These are phyloP conservation scores for Zaprionus obscuricornis DNA, from an alignment of 2,888 invertebrate species.

Conservation along the genomic window DNA sequence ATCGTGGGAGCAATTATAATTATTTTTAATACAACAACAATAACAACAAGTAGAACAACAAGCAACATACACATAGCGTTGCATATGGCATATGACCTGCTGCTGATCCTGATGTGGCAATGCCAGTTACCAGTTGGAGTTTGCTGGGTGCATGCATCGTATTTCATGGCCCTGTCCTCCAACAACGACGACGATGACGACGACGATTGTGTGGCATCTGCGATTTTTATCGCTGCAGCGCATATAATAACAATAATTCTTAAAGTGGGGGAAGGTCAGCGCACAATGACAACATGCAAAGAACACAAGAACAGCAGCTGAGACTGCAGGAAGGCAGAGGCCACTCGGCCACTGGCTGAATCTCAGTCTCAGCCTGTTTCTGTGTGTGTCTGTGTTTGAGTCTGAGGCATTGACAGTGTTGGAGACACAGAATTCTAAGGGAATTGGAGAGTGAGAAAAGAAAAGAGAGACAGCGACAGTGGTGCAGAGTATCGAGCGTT, in stretches of 20 bases:
- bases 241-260: constrained; percentile 83
- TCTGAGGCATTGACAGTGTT: constrained; percentile 7
- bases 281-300: constrained; percentile 60
- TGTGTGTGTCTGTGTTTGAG: no score
- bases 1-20: constrained; percentile 84
- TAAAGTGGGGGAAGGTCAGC: constrained; percentile 81
- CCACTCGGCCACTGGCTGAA: constrained; percentile 26
- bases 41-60: constrained; percentile 16
- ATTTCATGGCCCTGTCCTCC: constrained; percentile 77
- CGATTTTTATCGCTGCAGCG: constrained; percentile 78
- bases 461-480: not conserved
- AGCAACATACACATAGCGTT: constrained; percentile 31
- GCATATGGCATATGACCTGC: constrained; percentile 62
- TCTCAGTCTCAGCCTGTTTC: constrained; percentile 7
- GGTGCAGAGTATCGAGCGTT: constrained; percentile 61
- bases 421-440: not conserved
- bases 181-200: constrained; percentile 38
- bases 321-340: constrained; percentile 48
- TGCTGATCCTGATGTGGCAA: constrained; percentile 33
- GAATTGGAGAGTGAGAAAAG: constrained; percentile 14
- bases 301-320: constrained; percentile 74
- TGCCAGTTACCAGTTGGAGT: constrained; percentile 15
- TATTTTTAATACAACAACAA: constrained; percentile 77
- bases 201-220: constrained; percentile 76
- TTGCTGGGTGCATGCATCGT: constrained; percentile 67